phyloP scores from a whole-genome alignment of 2,888 invertebrate genomes.

The Eledone cirrhosa region DNA sequence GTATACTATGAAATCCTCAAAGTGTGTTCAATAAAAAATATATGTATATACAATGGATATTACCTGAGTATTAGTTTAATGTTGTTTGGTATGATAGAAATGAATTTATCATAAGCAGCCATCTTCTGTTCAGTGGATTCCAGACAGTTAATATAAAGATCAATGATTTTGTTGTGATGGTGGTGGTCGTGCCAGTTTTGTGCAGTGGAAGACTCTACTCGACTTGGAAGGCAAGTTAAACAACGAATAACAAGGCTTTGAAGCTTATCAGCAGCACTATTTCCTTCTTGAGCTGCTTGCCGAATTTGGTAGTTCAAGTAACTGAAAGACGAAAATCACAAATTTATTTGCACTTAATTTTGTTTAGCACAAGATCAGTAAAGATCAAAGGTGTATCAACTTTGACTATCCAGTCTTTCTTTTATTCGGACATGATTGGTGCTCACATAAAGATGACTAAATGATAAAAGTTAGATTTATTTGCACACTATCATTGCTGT shows the following conservation, averaged over 20 bases:
- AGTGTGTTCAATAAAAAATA: neutral
- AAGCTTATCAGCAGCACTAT: conserved; percentile 34
- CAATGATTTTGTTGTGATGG: conserved; percentile 48
- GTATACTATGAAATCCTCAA: neutral
- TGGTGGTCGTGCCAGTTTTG: conserved; percentile 45
- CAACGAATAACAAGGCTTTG: conserved; percentile 43
- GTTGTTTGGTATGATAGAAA: conserved; percentile 52
- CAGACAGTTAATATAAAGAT: conserved; percentile 45
- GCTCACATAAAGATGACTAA: too few species aligned
- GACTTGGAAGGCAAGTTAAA: conserved; percentile 45
- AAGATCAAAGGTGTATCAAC: too few species aligned
- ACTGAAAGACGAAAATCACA: conserved; percentile 33
- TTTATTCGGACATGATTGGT: too few species aligned
- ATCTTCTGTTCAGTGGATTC: conserved; percentile 38
- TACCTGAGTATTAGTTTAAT: conserved; percentile 51
- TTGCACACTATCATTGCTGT: too few species aligned
- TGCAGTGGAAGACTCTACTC: conserved; percentile 37
- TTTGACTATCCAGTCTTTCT: too few species aligned
- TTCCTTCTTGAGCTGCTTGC: conserved; percentile 22
- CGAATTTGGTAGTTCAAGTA: conserved; percentile 42
- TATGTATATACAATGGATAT: neutral
- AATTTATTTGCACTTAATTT: neutral
- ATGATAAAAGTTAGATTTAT: too few species aligned
- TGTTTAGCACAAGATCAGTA: too few species aligned
- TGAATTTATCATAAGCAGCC: conserved; percentile 44